Evolutionary conservation across 2,113 vertebrate species (phyloP), one percentile per base, ranked within the genome.

Genomic region (Pangasianodon hypophthalmus): DNA sequence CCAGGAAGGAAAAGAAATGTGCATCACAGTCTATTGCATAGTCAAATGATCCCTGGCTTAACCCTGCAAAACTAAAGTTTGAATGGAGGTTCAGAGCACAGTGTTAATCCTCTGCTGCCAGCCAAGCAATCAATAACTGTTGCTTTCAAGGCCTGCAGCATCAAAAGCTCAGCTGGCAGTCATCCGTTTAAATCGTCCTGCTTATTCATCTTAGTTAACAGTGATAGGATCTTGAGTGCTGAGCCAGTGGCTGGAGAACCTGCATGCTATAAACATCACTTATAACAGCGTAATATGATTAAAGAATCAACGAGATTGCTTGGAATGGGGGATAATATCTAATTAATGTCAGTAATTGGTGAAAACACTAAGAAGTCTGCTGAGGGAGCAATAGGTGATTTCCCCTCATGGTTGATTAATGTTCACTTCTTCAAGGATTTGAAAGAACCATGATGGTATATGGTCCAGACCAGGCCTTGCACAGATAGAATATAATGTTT

Each of bases 331-430:
- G 44, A 67, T 84, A 64, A 77, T 62, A 56, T 41, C 58, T 67
- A 56, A 79, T 86, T 82, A 90, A 90, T 67, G n/a, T 69, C 24
- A 48, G 19, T 58, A 73, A 84, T 58, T 84, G 37, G 26, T 41
- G 73, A 81, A 56, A 37, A 85, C 24, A n/a, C 62, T 48, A 79
- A 85, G 18, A 16, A 44, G 37, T 84, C 71, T 60, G 50, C 73
- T 37, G 37, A 79, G 26, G 46, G 19, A 77, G 62, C 18, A 64
- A 44, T 54, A 16, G 32, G 44, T 69, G n/a, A 18, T 69, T 80
- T 88, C 10, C n/a, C 44, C 37, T 58, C 62, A 29, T 62, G 75
- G n/a, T 48, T 91, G 87, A 82, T 75, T 88, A 41, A 88, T 88
- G 83, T 29, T 32, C 58, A 81, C n/a, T 58, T 80, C 24, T 32